A percentile compares a stretch with the other conserved stretches of the same genome.
phyloP scores from a whole-genome alignment of 1,140 invertebrate species.

The Drosophila equinoxialis region DNA sequence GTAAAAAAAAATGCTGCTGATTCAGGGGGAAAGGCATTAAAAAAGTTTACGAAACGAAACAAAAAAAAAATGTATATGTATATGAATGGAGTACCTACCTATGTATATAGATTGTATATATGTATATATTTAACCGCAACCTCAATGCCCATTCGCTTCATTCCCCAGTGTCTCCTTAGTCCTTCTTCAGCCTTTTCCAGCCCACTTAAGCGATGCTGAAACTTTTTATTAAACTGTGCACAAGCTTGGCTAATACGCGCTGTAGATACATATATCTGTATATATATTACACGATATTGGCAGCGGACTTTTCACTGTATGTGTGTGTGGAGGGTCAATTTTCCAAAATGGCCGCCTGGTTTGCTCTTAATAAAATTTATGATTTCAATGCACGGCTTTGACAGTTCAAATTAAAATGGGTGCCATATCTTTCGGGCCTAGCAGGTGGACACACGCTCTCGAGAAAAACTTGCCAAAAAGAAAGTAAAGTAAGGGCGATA shows the following conservation, averaged over 20 bases:
- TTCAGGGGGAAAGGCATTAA: slow-evolving; percentile 63
- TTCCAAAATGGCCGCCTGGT: slow-evolving; percentile 74
- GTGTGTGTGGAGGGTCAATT: slow-evolving; percentile 57
- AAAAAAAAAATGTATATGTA: slow-evolving; percentile 34
- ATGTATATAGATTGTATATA: slow-evolving; percentile 19
- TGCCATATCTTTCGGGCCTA: slow-evolving; percentile 22
- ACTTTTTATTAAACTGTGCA: slow-evolving; percentile 80
- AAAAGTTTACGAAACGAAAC: slow-evolving; percentile 68
- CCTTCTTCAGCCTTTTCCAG: slow-evolving; percentile 18
- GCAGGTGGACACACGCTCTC: slow-evolving; percentile 29
- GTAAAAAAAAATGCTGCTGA: slow-evolving; percentile 67
- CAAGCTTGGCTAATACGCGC: slow-evolving; percentile 53
- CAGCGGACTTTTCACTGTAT: slow-evolving; percentile 3
- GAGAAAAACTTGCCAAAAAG: slow-evolving; percentile 15
- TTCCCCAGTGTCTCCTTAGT: slow-evolving; percentile 18
- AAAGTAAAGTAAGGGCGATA: slow-evolving; percentile 17
- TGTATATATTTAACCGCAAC: slow-evolving; percentile 66
- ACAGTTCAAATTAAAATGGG: slow-evolving; percentile 80
- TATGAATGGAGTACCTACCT: slow-evolving; percentile 27
- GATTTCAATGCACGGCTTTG: slow-evolving; percentile 77
- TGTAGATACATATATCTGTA: not conserved
- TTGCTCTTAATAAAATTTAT: slow-evolving; percentile 82
- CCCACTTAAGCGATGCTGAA: slow-evolving; percentile 72
- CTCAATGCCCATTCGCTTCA: slow-evolving; percentile 11
- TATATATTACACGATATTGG: slow-evolving; percentile 1